Conservation (phyloP, 2,888 invertebrate species). For the Diachrysia chrysitis region DNA sequence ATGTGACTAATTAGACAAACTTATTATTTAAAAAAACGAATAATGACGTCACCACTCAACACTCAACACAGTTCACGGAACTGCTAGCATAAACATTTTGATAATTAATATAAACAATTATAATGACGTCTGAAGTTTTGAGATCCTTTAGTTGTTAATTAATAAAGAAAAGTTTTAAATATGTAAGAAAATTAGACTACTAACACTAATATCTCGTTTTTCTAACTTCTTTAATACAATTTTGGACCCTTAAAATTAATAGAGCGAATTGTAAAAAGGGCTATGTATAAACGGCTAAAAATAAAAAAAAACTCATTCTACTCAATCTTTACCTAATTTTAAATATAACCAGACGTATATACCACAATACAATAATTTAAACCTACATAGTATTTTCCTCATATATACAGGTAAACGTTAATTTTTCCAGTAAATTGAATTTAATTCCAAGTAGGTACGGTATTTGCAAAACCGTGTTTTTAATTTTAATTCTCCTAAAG, state of each 20-base stretch:
- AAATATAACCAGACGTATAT: neutral
- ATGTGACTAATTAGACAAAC: neutral
- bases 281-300: too few species aligned
- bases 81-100: neutral
- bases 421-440: conserved; percentile 15
- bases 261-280: too few species aligned
- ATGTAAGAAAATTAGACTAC: too few species aligned
- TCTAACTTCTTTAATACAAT: too few species aligned
- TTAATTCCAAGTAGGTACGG: conserved; percentile 12
- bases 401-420: conserved; percentile 3
- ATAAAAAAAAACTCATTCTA: too few species aligned
- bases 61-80: neutral
- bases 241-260: too few species aligned
- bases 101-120: neutral
- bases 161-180: neutral
- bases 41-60: neutral
- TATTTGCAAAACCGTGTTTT: neutral
- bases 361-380: neutral
- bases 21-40: neutral
- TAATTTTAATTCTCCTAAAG: neutral
- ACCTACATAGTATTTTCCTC: conserved; percentile 21
- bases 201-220: too few species aligned
- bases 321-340: neutral
- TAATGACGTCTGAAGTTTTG: neutral
- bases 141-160: neutral